Percentiles rank a stretch among this genome's conserved stretches.
These are phyloP conservation scores for Geopemphigus sp. DNA, from an alignment of 1,140 invertebrate species.

Conservation along the genomic window DNA sequence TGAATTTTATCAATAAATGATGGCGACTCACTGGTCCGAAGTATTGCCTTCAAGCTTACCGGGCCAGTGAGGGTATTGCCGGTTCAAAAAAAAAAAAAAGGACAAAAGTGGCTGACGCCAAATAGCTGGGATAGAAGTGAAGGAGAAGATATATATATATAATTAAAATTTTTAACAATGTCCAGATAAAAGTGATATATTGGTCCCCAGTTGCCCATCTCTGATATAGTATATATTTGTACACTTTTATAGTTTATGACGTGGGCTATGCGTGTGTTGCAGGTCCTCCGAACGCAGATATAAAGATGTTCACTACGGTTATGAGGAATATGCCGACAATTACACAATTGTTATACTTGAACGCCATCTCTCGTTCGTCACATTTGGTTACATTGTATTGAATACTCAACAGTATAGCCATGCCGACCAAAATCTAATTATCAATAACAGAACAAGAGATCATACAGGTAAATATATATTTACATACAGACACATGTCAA, in stretches of 20 bases:
- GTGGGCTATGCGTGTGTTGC: background rate
- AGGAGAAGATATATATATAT: too few species aligned
- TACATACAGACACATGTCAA: too few species aligned
- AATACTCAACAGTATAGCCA: conserved; percentile 26
- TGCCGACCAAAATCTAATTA: conserved; percentile 39
- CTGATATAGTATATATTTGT: background rate
- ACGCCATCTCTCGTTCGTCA: conserved; percentile 14
- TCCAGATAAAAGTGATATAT: too few species aligned
- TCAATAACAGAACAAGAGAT: background rate
- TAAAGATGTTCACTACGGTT: conserved; percentile 38
- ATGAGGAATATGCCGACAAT: conserved; percentile 41
- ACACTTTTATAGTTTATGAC: background rate
- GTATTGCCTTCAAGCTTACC: too few species aligned
- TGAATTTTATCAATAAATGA: too few species aligned
- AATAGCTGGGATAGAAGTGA: too few species aligned
- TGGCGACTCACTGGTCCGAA: too few species aligned
- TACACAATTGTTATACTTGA: conserved; percentile 18
- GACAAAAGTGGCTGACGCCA: too few species aligned
- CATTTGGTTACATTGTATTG: conserved; percentile 35
- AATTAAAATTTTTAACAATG: too few species aligned
- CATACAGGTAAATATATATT: background rate
- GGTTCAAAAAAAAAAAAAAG: too few species aligned
- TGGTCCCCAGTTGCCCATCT: too few species aligned
- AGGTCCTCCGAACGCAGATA: conserved; percentile 39
- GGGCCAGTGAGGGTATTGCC: too few species aligned